A percentile compares a stretch with the other conserved stretches of the same genome.
phyloP scores from a whole-genome alignment of 2,888 invertebrate genomes.

The Drosophila histrio region DNA sequence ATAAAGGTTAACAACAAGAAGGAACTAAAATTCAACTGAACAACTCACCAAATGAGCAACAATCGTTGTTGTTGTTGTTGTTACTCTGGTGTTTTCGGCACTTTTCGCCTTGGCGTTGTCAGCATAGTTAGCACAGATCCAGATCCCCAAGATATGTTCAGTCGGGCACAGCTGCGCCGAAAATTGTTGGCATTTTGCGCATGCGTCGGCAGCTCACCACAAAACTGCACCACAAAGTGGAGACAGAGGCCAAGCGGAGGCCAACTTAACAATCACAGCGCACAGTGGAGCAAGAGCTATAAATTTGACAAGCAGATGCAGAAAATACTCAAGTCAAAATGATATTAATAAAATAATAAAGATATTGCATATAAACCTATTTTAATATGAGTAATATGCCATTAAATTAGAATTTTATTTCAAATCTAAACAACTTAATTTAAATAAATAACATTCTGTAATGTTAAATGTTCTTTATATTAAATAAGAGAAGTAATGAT shows the following conservation, averaged over 20 bases:
- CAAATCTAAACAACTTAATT: too few species aligned
- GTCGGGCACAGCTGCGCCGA: conserved; percentile 71
- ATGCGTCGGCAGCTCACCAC: conserved; percentile 62
- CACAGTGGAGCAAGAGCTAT: conserved; percentile 27
- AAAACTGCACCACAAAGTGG: conserved; percentile 17
- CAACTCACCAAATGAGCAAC: conserved; percentile 71
- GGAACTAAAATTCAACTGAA: conserved; percentile 40
- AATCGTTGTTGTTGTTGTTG: conserved; percentile 37
- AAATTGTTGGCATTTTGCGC: conserved; percentile 78
- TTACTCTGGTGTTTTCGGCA: conserved; percentile 66
- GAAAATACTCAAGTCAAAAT: too few species aligned
- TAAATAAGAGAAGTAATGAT: too few species aligned
- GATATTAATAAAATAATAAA: too few species aligned
- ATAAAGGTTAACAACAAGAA: conserved; percentile 31
- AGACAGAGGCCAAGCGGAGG: conserved; percentile 10
- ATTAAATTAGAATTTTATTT: too few species aligned
- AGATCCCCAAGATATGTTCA: conserved; percentile 62
- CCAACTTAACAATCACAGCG: conserved; percentile 41
- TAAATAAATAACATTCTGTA: too few species aligned
- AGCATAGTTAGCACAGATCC: conserved; percentile 68
- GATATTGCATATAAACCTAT: too few species aligned
- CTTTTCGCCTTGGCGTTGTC: conserved; percentile 73
- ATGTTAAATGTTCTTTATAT: too few species aligned
- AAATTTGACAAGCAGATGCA: too few species aligned
- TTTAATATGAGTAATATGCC: too few species aligned